Evolutionary conservation across 2,888 invertebrate genomes (phyloP).

Genomic region (Escarpia spicata): DNA sequence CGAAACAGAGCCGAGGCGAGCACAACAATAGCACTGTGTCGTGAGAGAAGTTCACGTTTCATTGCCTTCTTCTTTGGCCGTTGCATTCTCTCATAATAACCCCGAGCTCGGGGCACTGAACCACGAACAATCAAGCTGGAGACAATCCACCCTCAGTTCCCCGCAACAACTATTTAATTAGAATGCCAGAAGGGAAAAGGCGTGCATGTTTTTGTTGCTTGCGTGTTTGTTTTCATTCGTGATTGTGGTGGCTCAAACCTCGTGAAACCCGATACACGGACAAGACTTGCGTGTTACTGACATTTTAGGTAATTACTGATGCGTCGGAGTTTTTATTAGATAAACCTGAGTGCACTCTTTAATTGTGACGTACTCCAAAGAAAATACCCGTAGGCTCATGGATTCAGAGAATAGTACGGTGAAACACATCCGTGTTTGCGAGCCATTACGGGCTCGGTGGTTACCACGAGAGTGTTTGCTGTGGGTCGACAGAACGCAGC

Average conservation of each 20-base stretch:
- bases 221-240: conserved; percentile 1
- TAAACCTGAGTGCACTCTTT: not conserved
- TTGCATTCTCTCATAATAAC: not conserved
- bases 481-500: not conserved
- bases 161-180: not conserved
- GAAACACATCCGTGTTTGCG: not conserved
- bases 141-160: not conserved
- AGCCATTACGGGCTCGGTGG: not conserved
- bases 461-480: not conserved
- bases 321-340: conserved; percentile 1
- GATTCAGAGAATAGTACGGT: not conserved
- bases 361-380: not conserved
- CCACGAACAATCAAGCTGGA: not conserved
- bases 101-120: not conserved
- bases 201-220: not conserved
- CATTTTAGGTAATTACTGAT: not conserved
- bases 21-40: not conserved
- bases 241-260: not conserved
- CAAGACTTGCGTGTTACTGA: not conserved
- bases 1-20: not conserved
- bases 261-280: not conserved
- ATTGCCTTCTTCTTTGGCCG: not conserved
- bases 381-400: not conserved
- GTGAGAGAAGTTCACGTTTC: conserved; percentile 1
- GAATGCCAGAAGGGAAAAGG: not conserved